Percentiles rank a stretch among this genome's conserved stretches.
Conservation (phyloP, 2,888 invertebrate species). For the Sthenelais limicola region DNA sequence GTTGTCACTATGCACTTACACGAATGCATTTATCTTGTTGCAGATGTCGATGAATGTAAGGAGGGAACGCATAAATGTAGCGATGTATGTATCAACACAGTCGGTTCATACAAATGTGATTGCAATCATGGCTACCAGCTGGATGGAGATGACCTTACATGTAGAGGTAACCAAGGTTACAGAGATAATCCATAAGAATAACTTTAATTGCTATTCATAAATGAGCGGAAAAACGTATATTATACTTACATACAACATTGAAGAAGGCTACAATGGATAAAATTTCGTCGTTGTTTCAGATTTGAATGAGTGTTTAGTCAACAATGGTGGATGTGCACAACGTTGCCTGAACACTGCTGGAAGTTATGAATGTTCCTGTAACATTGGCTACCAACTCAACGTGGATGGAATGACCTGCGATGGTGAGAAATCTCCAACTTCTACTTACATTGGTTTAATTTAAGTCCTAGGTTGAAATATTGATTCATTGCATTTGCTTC, state of each 20-base stretch:
- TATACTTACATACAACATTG: too few relatives aligned
- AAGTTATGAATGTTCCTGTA: slow-evolving; percentile 46
- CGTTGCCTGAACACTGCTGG: slow-evolving; percentile 48
- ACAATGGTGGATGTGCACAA: slow-evolving; percentile 45
- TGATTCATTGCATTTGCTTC: too few relatives aligned
- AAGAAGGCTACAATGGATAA: too few relatives aligned
- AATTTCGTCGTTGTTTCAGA: slow-evolving; percentile 30
- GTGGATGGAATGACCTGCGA: slow-evolving; percentile 40
- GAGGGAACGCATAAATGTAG: slow-evolving; percentile 38
- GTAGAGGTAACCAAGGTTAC: slow-evolving; percentile 39
- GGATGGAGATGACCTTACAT: slow-evolving; percentile 13
- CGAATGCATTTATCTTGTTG: too few relatives aligned
- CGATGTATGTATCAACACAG: slow-evolving; percentile 43
- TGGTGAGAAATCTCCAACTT: too few relatives aligned
- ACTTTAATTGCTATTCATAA: too few relatives aligned
- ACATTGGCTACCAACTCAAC: slow-evolving; percentile 46
- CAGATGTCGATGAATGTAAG: slow-evolving; percentile 47
- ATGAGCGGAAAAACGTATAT: too few relatives aligned
- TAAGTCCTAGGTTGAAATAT: too few relatives aligned
- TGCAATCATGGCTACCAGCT: slow-evolving; percentile 40
- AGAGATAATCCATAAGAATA: too few relatives aligned
- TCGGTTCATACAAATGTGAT: slow-evolving; percentile 42
- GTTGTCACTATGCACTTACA: too few relatives aligned
- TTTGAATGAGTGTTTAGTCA: slow-evolving; percentile 24
- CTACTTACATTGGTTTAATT: too few relatives aligned